phyloP scores from a whole-genome alignment of 1,140 invertebrate genomes.

The Agrilus planipennis region DNA sequence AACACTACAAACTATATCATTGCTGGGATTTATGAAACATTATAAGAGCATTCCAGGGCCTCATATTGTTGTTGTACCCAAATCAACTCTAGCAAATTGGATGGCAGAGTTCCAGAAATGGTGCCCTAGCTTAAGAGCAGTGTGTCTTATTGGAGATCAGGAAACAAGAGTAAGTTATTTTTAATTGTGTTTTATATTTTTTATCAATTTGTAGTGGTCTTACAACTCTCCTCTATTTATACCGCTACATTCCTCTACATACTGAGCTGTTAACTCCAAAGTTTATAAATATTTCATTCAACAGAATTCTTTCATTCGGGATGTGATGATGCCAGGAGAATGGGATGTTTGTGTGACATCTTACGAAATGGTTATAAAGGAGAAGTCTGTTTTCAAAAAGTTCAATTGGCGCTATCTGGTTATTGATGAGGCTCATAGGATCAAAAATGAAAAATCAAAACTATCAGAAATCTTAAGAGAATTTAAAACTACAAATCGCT shows the following conservation, averaged over 20 bases:
- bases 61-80: slow-evolving; percentile 98
- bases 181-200: too few species aligned
- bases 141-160: slow-evolving; percentile 93
- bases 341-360: slow-evolving; percentile 99
- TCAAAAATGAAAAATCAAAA: slow-evolving; percentile 99
- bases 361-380: slow-evolving; percentile 97
- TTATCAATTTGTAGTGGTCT: too few species aligned
- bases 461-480: slow-evolving; percentile 94
- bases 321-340: slow-evolving; percentile 88
- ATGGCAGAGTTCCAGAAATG: slow-evolving; percentile 97
- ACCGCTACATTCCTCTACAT: too few species aligned
- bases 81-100: slow-evolving; percentile 98
- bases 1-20: slow-evolving; percentile 96
- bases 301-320: slow-evolving; percentile 79
- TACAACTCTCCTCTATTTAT: too few species aligned
- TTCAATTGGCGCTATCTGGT: slow-evolving; percentile 97
- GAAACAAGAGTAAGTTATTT: slow-evolving; percentile 64
- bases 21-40: slow-evolving; percentile 98
- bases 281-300: background rate
- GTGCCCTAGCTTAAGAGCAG: slow-evolving; percentile 85
- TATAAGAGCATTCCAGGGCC: slow-evolving; percentile 87
- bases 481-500: slow-evolving; percentile 95
- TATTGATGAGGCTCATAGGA: slow-evolving; percentile 98
- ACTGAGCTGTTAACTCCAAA: too few species aligned
- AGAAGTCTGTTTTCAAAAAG: slow-evolving; percentile 94